These are phyloP conservation scores for Rousettus madagascariensis DNA, from an alignment of 2,797 vertebrate genomes.

Conservation along the genomic window DNA sequence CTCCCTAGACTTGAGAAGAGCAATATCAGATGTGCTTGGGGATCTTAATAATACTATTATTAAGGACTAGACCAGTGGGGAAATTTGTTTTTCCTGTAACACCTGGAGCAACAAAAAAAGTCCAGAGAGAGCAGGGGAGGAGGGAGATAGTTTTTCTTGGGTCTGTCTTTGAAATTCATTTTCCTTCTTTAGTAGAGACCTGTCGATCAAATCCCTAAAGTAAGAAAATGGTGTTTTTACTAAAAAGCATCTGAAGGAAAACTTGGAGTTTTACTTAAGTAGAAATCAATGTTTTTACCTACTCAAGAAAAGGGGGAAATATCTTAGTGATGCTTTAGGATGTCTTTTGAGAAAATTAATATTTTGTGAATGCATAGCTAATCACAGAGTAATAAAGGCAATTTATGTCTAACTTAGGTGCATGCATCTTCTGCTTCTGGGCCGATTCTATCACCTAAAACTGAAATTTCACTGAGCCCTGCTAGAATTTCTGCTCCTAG, in stretches of 20 bases:
- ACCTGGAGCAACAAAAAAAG: slow-evolving; percentile 82
- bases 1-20: slow-evolving; percentile 58
- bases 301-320: not conserved
- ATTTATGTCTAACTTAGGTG: not conserved
- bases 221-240: slow-evolving; percentile 60
- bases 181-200: slow-evolving; percentile 64
- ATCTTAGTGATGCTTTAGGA: not conserved
- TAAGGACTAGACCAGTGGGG: slow-evolving; percentile 71
- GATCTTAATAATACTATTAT: slow-evolving; percentile 80
- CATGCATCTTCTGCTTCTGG: not conserved
- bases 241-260: slow-evolving; percentile 56
- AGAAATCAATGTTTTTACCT: slow-evolving; percentile 37
- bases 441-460: not conserved
- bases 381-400: not conserved
- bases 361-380: slow-evolving; percentile 19
- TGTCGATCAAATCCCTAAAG: slow-evolving; percentile 80
- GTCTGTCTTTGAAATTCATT: slow-evolving; percentile 81
- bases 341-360: slow-evolving; percentile 50
- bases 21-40: slow-evolving; percentile 71
- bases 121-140: slow-evolving; percentile 22
- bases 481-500: not conserved
- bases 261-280: not conserved
- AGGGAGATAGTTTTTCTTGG: slow-evolving; percentile 70
- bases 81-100: slow-evolving; percentile 81
- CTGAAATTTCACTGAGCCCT: not conserved